These are phyloP conservation scores for Dryomyza anilis DNA, from an alignment of 2,888 invertebrate species.

Conservation along the genomic window DNA sequence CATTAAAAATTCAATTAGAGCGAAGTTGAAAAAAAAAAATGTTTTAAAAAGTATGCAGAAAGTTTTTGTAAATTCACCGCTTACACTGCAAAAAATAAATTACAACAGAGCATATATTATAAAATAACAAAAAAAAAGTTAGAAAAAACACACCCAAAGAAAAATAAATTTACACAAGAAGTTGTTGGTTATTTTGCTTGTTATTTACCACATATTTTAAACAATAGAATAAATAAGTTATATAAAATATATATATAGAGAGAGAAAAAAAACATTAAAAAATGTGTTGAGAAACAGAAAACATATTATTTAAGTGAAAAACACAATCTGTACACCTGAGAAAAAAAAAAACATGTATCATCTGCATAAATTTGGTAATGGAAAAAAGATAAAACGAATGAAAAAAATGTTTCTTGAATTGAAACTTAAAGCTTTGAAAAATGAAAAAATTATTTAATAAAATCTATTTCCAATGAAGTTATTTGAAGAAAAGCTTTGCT, in stretches of 20 bases:
- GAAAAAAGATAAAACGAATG: slow-evolving; percentile 21
- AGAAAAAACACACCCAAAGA: slow-evolving; percentile 1
- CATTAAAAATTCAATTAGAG: no score
- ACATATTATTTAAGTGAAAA: no score
- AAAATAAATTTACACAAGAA: slow-evolving; percentile 22
- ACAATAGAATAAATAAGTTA: slow-evolving; percentile 14
- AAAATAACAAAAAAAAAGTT: neutral
- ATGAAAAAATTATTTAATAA: no score
- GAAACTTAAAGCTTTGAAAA: no score
- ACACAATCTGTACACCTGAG: slow-evolving; percentile 19
- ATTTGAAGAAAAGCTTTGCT: no score
- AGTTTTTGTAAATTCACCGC: neutral
- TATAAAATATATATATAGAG: slow-evolving; percentile 6
- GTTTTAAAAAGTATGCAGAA: neutral
- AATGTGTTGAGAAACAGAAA: no score
- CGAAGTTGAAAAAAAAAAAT: slow-evolving; percentile 1
- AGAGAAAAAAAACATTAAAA: slow-evolving; percentile 8
- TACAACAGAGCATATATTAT: slow-evolving; percentile 19
- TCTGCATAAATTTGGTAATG: no score
- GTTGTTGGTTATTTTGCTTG: slow-evolving; percentile 22
- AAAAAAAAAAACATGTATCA: slow-evolving; percentile 27
- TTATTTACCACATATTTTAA: slow-evolving; percentile 22
- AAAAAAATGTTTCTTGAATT: no score
- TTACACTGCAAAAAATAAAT: slow-evolving; percentile 17
- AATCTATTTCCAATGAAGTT: no score